Percentiles rank a stretch among this genome's conserved stretches.
Conservation (phyloP, 2,113 vertebrate genomes). For the Periophthalmus modestus region DNA sequence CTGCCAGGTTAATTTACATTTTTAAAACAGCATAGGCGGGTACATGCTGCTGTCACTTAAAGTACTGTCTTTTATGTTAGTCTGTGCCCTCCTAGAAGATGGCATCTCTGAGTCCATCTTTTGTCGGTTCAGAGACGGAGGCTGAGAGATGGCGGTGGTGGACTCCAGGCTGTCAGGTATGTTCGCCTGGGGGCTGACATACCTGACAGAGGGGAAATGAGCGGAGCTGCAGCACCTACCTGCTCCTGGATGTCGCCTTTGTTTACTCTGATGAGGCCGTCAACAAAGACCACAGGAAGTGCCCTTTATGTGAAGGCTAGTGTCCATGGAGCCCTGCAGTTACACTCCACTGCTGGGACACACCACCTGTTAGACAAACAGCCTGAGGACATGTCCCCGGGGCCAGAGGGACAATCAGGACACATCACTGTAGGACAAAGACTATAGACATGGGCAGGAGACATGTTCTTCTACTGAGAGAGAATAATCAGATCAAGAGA, state of each 20-base stretch:
- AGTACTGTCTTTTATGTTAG: not conserved
- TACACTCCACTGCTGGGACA: not conserved
- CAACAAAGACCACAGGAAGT: constrained; percentile 66
- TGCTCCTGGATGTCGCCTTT: constrained; percentile 37
- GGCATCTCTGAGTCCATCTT: not conserved
- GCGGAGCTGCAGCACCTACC: constrained; percentile 10
- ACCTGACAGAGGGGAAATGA: constrained; percentile 57
- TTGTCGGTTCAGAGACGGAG: no score
- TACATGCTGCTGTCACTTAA: not conserved
- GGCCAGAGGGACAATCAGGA: not conserved
- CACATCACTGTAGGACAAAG: constrained; percentile 35
- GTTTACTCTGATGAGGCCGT: constrained; percentile 56
- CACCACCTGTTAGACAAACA: constrained; percentile 39
- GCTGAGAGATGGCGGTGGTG: no score
- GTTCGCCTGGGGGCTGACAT: constrained; percentile 49
- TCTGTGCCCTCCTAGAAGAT: not conserved
- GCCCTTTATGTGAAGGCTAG: constrained; percentile 57
- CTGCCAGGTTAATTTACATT: no score
- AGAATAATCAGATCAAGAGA: constrained; percentile 15
- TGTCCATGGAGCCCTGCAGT: constrained; percentile 51
- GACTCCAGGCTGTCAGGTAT: no score
- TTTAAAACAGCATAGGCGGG: not conserved
- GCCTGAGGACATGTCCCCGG: constrained; percentile 18
- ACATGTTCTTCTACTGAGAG: constrained; percentile 30
- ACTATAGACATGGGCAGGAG: constrained; percentile 21